phyloP scores from a whole-genome alignment of 92 coral and sea anemone genomes.

The Phymanthus crucifer region DNA sequence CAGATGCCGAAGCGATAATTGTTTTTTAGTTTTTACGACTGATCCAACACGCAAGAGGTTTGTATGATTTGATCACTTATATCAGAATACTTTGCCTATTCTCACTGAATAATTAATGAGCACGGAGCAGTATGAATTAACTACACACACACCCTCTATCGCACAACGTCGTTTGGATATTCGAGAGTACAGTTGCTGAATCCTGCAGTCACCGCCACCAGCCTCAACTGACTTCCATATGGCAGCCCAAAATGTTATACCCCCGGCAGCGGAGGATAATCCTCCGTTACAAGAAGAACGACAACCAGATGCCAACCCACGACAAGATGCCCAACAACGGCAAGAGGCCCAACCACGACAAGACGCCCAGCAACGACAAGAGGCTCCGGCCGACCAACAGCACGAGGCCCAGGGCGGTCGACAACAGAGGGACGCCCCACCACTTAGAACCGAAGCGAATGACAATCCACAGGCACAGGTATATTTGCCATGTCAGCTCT shows the following conservation, averaged over 20 bases:
- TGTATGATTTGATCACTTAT: neutral
- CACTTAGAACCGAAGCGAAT: no score
- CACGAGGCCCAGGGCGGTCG: neutral
- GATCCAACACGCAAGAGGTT: conserved; percentile 51
- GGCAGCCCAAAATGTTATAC: neutral
- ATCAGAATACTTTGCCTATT: neutral
- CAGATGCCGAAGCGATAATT: conserved; percentile 34
- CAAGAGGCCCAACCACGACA: neutral
- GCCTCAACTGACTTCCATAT: neutral
- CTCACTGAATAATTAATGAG: neutral
- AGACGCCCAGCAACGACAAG: neutral
- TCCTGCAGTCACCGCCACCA: neutral
- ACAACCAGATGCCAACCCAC: neutral
- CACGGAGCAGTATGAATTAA: neutral
- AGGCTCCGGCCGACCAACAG: no score
- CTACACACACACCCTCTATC: neutral
- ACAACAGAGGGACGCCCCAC: neutral
- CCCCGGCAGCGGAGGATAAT: neutral
- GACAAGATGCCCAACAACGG: neutral
- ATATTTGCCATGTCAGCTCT: neutral
- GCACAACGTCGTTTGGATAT: neutral
- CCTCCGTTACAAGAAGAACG: neutral
- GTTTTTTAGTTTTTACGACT: conserved; percentile 42
- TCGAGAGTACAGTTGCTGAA: neutral
- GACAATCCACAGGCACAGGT: neutral